Evolutionary conservation across 2,888 invertebrate genomes (phyloP), one percentile per base, ranked within the genome.

Genomic region (Helleia helle): DNA sequence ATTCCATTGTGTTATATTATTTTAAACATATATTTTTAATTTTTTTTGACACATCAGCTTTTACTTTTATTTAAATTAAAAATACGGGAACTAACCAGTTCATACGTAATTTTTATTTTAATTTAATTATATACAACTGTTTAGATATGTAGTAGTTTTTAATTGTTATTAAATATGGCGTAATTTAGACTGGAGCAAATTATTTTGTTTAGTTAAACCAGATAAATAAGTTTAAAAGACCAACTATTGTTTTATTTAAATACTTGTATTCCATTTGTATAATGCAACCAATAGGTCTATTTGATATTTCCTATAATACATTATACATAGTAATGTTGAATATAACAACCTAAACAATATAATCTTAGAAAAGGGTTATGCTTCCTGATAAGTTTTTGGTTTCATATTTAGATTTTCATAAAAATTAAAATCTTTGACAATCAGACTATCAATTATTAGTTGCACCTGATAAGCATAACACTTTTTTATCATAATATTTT

Each of bases 21-120:
- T 62, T 58, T 47, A 52, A 41, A 50, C 61, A 30, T 51, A 37
- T 51, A 37, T 55, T 62, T 9, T 47, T 48, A 44, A 55, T 48
- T 41, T 59, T 40, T 2, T 24, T 3, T 17, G 8, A 18, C 22
- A 3, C 8, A 22, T 22, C 2, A 3, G 9, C 11, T 17, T 14
- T 13, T 12, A 13, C 14, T 13, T 7, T 29, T 29, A 3, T 4
- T 29, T 29, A 34, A 34, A 13, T 34, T 11, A 12, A 18, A 18
- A 18, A 22, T 34, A 18, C 22, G 18, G 1, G 9, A 34, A 18
- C 7, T 22, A 13, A 3, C 8, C 7, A 22, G 22, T 22, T 22
- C 2, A 22, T 22, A 2, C 1, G 8, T 22, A 34, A 11, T 18
- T 18, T 18, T 8, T 22, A 18, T 34, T 34, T 3, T 2, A 14